phyloP scores from a whole-genome alignment of 2,113 vertebrate genomes.

The Odontesthes bonariensis region DNA sequence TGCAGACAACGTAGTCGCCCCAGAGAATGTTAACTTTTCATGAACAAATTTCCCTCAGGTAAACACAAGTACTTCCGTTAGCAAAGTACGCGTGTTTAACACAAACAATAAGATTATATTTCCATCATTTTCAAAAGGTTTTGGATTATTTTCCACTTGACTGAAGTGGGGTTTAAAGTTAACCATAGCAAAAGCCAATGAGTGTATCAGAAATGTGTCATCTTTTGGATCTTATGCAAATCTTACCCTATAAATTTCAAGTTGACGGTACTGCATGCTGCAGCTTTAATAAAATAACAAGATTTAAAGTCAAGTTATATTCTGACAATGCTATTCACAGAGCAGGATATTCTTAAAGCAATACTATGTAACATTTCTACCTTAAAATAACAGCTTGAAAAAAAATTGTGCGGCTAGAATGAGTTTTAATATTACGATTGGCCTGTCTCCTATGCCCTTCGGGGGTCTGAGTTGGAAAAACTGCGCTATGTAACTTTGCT shows the following conservation, averaged over 20 bases:
- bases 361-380: too few relatives aligned
- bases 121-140: too few relatives aligned
- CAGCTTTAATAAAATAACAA: neutral
- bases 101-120: too few relatives aligned
- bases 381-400: too few relatives aligned
- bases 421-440: too few relatives aligned
- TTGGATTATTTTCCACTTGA: too few relatives aligned
- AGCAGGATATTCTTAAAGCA: slow-evolving; percentile 38
- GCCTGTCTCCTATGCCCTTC: too few relatives aligned
- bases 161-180: neutral
- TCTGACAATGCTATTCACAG: neutral
- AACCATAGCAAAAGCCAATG: neutral
- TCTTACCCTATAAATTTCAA: neutral
- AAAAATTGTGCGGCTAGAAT: too few relatives aligned
- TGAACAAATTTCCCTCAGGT: neutral
- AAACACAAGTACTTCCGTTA: neutral
- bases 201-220: neutral
- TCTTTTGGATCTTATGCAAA: neutral
- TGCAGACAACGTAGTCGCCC: neutral
- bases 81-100: neutral
- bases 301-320: slow-evolving; percentile 15
- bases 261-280: too few relatives aligned
- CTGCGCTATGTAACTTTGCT: too few relatives aligned
- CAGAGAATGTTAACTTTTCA: neutral
- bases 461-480: too few relatives aligned